phyloP scores from a whole-genome alignment of 2,797 vertebrate species.

The Melanotaenia trifasciata region DNA sequence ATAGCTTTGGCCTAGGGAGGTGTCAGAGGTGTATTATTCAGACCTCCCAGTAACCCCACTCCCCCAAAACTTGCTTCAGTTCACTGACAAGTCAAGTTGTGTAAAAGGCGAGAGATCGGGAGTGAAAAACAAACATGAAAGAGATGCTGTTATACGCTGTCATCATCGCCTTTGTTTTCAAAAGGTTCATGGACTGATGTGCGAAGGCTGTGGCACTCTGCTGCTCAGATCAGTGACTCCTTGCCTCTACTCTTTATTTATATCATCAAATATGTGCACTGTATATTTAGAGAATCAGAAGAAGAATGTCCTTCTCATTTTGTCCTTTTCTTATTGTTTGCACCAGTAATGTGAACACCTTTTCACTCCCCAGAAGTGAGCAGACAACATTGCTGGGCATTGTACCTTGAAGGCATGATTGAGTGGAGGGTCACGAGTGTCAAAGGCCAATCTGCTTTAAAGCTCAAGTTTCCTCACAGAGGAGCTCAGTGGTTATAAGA shows the following conservation, averaged over 20 bases:
- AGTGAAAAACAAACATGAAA: conserved; percentile 45
- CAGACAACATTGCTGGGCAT: conserved; percentile 74
- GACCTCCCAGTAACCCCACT: conserved; percentile 48
- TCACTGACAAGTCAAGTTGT: conserved; percentile 66
- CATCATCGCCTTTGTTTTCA: conserved; percentile 55
- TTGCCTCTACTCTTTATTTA: conserved; percentile 42
- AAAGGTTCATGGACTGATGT: conserved; percentile 64
- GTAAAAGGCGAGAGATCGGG: conserved; percentile 24
- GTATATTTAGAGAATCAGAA: conserved; percentile 26
- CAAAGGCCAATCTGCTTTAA: conserved; percentile 47
- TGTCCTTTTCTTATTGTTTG: conserved; percentile 13
- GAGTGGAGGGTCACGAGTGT: conserved; percentile 20
- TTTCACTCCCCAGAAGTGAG: conserved; percentile 66
- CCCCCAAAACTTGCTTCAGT: conserved; percentile 46
- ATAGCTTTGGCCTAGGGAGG: conserved; percentile 55
- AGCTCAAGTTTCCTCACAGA: conserved; percentile 29
- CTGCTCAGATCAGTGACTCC: conserved; percentile 63
- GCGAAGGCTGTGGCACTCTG: conserved; percentile 51
- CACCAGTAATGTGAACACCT: conserved; percentile 17
- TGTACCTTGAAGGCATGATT: conserved; percentile 37
- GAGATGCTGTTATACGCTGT: conserved; percentile 44
- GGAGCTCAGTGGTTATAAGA: conserved; percentile 13
- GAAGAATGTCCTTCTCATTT: conserved; percentile 13
- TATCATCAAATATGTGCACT: conserved; percentile 39
- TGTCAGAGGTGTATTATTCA: conserved; percentile 65